Percentiles rank a stretch among this genome's conserved stretches.
Conservation (phyloP, 2,797 vertebrate genomes). For the Zonotrichia albicollis region DNA sequence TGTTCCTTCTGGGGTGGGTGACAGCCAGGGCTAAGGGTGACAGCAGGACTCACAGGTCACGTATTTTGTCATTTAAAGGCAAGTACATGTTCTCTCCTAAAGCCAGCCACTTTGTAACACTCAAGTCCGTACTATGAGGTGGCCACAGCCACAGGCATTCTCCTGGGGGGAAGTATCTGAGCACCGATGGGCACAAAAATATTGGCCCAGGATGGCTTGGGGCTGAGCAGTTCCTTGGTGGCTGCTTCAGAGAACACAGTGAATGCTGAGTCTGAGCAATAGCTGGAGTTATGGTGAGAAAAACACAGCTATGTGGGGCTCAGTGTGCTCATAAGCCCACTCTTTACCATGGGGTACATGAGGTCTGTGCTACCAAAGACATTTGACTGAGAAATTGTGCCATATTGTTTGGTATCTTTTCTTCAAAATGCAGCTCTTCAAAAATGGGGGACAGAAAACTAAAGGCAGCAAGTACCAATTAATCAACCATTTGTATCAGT, state of each 20-base stretch:
- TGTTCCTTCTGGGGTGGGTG: conserved; percentile 7
- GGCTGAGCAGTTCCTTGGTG: not conserved
- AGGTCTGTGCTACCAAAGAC: not conserved
- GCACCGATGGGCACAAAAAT: not conserved
- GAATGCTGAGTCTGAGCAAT: not conserved
- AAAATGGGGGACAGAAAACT: not conserved
- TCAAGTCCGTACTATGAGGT: not conserved
- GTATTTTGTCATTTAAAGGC: not conserved
- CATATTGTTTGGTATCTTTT: not conserved
- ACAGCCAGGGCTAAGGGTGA: not conserved
- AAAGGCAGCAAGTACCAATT: not conserved
- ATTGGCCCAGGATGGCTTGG: not conserved
- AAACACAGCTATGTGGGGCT: not conserved
- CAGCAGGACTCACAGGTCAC: not conserved
- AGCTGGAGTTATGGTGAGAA: not conserved
- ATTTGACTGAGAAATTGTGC: not conserved
- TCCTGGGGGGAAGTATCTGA: not conserved
- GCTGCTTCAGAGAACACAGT: not conserved
- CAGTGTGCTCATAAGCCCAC: not conserved
- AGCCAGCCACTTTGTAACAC: not conserved
- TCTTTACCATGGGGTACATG: not conserved
- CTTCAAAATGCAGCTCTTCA: not conserved
- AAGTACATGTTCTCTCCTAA: not conserved
- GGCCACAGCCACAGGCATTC: not conserved
- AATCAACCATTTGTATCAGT: not conserved